Conservation (phyloP, 2,888 invertebrate species). For the Sympetrum striolatum region DNA sequence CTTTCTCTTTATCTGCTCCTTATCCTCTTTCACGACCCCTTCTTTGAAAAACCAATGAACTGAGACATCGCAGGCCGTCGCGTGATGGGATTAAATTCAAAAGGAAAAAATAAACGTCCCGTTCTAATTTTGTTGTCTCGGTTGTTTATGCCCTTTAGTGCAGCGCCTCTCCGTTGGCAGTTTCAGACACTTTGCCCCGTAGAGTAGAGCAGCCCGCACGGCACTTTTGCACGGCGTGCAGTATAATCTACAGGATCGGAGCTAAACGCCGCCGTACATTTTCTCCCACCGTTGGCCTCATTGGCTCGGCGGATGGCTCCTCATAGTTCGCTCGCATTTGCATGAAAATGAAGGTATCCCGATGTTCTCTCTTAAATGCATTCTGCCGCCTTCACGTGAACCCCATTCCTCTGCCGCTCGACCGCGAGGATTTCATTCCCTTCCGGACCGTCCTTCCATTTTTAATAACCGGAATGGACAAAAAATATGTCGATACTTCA, state of each 20-base stretch:
- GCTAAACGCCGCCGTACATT: neutral
- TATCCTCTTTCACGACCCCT: neutral
- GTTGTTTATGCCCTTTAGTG: neutral
- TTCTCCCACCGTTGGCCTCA: neutral
- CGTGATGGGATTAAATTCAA: neutral
- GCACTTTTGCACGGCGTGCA: neutral
- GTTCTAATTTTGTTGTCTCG: no score
- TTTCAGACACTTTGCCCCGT: neutral
- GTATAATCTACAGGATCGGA: constrained; percentile 16
- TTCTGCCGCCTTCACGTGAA: neutral
- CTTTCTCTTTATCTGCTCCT: no score
- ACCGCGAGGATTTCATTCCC: no score
- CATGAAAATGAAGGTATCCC: neutral
- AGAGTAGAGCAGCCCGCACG: neutral
- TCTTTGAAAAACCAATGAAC: neutral
- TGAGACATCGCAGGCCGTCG: neutral
- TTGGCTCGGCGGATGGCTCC: neutral
- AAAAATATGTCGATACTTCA: no score
- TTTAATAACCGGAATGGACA: no score
- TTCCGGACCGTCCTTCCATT: no score
- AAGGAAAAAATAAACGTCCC: neutral
- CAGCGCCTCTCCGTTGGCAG: neutral
- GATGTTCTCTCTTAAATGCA: neutral
- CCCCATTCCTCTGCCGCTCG: neutral
- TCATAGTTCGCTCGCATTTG: neutral